Percentiles rank a stretch among this genome's conserved stretches.
Evolutionary conservation across 2,888 invertebrate genomes (phyloP).

Genomic region (Emmelina monodactyla): DNA sequence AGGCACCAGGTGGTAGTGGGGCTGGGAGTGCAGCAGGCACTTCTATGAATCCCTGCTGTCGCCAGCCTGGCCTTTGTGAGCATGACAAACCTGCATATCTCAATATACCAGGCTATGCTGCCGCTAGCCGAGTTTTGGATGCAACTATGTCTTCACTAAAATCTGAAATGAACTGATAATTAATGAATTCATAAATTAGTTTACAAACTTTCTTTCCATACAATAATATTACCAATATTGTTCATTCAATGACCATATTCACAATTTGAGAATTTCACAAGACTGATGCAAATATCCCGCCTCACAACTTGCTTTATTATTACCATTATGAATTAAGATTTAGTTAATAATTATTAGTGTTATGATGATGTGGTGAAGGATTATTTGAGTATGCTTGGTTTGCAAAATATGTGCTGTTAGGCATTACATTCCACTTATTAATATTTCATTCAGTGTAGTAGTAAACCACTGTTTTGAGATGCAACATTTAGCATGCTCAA

Average conservation of each 20-base stretch:
- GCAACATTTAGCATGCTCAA: no score
- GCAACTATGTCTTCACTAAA: constrained; percentile 56
- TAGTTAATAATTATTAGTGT: constrained; percentile 19
- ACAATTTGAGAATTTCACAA: constrained; percentile 62
- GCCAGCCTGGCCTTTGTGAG: constrained; percentile 56
- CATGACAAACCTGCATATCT: constrained; percentile 62
- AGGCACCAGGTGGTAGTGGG: constrained; percentile 34
- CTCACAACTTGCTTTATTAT: constrained; percentile 67
- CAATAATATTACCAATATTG: constrained; percentile 61
- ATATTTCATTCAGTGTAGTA: no score
- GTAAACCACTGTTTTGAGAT: no score
- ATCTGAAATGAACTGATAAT: constrained; percentile 55
- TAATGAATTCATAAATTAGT: constrained; percentile 8
- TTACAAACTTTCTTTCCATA: constrained; percentile 37
- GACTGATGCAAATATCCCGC: constrained; percentile 68
- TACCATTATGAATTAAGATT: constrained; percentile 60
- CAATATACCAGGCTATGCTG: constrained; percentile 59
- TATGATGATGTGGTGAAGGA: constrained; percentile 42
- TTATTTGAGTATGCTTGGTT: no score
- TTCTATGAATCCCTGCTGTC: constrained; percentile 45
- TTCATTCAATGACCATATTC: constrained; percentile 54
- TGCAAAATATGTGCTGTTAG: no score
- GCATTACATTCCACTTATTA: no score
- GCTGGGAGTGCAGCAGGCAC: constrained; percentile 20
- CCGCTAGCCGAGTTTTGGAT: constrained; percentile 51